Conservation (phyloP, 2,888 invertebrate genomes). For the Erebia epiphron region DNA sequence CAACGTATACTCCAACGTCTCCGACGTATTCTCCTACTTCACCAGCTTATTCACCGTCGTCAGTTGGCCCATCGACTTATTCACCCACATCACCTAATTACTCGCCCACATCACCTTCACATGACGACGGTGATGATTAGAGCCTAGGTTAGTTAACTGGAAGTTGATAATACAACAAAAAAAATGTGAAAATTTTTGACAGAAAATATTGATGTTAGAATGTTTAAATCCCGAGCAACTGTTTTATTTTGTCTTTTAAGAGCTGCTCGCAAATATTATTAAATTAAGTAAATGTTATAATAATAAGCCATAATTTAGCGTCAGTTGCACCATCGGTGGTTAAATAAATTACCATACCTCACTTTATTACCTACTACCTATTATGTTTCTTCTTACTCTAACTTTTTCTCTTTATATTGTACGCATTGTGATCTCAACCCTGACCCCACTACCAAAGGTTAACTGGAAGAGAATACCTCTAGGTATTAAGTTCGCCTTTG, state of each 20-base stretch:
- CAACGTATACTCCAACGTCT: slow-evolving; percentile 90
- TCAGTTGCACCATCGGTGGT: no score
- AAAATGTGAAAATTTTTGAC: background rate
- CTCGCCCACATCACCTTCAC: slow-evolving; percentile 71
- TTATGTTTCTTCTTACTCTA: no score
- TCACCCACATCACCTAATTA: slow-evolving; percentile 74
- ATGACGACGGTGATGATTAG: slow-evolving; percentile 82
- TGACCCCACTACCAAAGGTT: no score
- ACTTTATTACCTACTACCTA: no score
- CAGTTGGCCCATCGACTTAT: slow-evolving; percentile 79
- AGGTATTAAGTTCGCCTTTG: no score
- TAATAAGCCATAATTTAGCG: no score
- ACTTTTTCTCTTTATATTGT: no score
- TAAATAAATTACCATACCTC: no score
- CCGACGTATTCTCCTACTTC: slow-evolving; percentile 92
- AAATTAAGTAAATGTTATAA: background rate
- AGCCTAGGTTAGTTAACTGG: slow-evolving; percentile 20
- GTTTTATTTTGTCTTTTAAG: slow-evolving; percentile 1
- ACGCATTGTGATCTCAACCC: no score
- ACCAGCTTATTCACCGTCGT: slow-evolving; percentile 92
- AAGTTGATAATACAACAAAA: background rate
- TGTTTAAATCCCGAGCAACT: background rate
- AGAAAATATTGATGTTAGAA: slow-evolving; percentile 8
- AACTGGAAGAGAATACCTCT: no score
- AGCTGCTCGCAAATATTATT: background rate